Conservation (phyloP, 2,797 vertebrate genomes). For the Chelmon rostratus region DNA sequence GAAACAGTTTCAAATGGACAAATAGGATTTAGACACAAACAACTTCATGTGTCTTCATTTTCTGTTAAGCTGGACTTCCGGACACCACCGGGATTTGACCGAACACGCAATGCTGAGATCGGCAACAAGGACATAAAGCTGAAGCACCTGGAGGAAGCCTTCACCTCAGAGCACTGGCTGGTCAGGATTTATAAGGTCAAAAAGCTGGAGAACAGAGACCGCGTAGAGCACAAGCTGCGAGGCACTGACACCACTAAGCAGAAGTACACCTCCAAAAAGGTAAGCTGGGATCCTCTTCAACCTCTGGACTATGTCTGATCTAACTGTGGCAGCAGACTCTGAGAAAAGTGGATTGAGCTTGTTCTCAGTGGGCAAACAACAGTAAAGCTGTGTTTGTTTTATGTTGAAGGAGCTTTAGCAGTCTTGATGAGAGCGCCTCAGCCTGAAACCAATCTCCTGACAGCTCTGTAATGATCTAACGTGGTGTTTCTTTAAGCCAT, state of each 20-base stretch:
- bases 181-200: conserved; percentile 99
- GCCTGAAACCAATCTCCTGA: background rate
- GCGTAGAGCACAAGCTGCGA: conserved; percentile 92
- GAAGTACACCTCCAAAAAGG: conserved; percentile 99
- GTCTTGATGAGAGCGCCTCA: background rate
- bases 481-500: background rate
- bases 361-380: background rate
- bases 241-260: conserved; percentile 92
- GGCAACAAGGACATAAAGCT: conserved; percentile 99
- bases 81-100: conserved; percentile 97
- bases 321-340: background rate
- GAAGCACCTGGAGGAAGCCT: conserved; percentile 97
- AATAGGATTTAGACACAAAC: background rate
- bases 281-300: conserved; percentile 52
- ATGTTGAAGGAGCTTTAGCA: background rate
- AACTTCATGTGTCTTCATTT: background rate
- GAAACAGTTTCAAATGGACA: background rate
- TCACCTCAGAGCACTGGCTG: conserved; percentile 98
- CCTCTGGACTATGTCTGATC: background rate
- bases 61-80: conserved; percentile 94
- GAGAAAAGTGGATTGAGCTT: no score
- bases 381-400: background rate
- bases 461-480: background rate
- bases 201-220: conserved; percentile 95
- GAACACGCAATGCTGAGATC: conserved; percentile 97